Evolutionary conservation across 2,888 invertebrate genomes (phyloP).

Genomic region (Eucriotettix oculatus): DNA sequence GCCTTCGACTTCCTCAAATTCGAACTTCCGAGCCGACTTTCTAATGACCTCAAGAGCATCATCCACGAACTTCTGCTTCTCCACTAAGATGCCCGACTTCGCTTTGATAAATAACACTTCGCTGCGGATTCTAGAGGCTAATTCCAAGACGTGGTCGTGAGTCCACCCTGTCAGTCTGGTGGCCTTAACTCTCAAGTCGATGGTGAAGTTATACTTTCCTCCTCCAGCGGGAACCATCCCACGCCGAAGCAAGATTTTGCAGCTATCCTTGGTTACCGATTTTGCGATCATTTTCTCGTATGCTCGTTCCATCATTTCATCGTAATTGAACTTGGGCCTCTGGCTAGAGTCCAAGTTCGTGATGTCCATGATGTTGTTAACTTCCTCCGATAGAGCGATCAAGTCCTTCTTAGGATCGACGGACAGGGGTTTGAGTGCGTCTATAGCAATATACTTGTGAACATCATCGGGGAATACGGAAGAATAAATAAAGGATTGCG

Average conservation of each 20-base stretch:
- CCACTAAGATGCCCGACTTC: slow-evolving; percentile 14
- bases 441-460: slow-evolving; percentile 15
- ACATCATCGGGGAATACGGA: slow-evolving; percentile 15
- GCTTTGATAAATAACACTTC: slow-evolving; percentile 20
- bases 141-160: slow-evolving; percentile 13
- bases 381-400: not conserved
- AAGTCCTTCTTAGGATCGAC: not conserved
- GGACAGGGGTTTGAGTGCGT: slow-evolving; percentile 11
- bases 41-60: slow-evolving; percentile 14
- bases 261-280: slow-evolving; percentile 48
- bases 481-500: slow-evolving; percentile 14
- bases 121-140: slow-evolving; percentile 17
- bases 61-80: slow-evolving; percentile 13
- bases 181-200: slow-evolving; percentile 60
- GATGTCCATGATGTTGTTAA: not conserved
- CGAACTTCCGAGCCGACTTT: slow-evolving; percentile 13
- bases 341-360: not conserved
- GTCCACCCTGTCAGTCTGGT: slow-evolving; percentile 13
- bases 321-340: slow-evolving; percentile 1
- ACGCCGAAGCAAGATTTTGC: slow-evolving; percentile 53
- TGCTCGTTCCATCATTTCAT: not conserved
- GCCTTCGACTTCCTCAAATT: slow-evolving; percentile 15
- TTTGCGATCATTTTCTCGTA: not conserved
- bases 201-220: slow-evolving; percentile 33
- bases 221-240: slow-evolving; percentile 41